These are phyloP conservation scores for Machimus rusticus DNA, from an alignment of 2,888 invertebrate species.

Conservation along the genomic window DNA sequence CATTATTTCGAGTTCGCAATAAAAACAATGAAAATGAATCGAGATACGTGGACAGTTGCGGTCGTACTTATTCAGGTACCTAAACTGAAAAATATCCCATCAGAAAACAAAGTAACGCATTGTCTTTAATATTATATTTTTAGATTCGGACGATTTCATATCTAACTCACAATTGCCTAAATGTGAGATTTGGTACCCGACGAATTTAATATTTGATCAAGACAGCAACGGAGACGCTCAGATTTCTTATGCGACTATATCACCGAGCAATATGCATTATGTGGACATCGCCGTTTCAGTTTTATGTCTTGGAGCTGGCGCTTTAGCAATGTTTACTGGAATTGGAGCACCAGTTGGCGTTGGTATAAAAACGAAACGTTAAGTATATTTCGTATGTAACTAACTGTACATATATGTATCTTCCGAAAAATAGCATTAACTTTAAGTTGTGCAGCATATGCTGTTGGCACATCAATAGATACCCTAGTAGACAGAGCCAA, in stretches of 20 bases:
- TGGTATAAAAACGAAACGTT: neutral
- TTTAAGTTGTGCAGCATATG: neutral
- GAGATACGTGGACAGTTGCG: neutral
- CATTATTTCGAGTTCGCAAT: neutral
- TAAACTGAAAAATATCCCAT: neutral
- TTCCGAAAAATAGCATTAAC: neutral
- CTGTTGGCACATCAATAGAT: neutral
- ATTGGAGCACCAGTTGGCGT: conserved; percentile 8
- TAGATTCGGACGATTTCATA: neutral
- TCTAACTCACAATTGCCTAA: neutral
- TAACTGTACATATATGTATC: too few species aligned
- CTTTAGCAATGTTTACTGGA: conserved; percentile 6
- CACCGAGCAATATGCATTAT: neutral
- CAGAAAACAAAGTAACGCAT: neutral
- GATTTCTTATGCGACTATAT: neutral
- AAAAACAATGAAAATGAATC: neutral
- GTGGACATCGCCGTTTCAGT: neutral
- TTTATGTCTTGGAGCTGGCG: neutral
- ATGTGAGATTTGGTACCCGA: neutral
- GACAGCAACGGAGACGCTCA: neutral
- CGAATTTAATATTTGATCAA: neutral
- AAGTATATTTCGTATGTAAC: neutral
- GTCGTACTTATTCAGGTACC: neutral
- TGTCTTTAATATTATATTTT: neutral
- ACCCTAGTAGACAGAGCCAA: neutral